A percentile compares a stretch with the other conserved stretches of the same genome.
Evolutionary conservation across 2,888 invertebrate genomes (phyloP).

Genomic region (Drosophila nr. perissopoda): DNA sequence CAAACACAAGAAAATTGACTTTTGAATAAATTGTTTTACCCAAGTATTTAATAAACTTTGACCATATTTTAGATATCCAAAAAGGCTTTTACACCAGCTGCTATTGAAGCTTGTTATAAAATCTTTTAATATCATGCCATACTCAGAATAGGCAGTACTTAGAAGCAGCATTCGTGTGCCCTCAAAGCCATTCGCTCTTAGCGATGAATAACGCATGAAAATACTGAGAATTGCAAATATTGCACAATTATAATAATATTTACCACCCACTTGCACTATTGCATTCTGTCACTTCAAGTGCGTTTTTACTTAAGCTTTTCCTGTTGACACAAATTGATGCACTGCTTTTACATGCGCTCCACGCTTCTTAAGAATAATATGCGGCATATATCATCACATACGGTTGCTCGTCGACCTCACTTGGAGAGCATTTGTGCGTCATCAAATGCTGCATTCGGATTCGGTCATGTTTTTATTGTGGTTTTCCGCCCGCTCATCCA

Average conservation of each 20-base stretch:
- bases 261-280: slow-evolving; percentile 12
- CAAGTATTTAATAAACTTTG: background rate
- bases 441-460: slow-evolving; percentile 37
- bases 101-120: background rate
- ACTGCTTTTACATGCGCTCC: background rate
- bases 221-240: slow-evolving; percentile 7
- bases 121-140: background rate
- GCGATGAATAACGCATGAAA: slow-evolving; percentile 6
- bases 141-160: background rate
- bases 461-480: slow-evolving; percentile 39
- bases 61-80: background rate
- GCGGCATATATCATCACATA: slow-evolving; percentile 30
- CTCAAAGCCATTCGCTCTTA: background rate
- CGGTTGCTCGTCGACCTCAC: slow-evolving; percentile 27
- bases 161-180: background rate
- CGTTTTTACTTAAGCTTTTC: background rate
- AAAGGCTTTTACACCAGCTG: background rate
- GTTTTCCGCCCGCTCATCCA: slow-evolving; percentile 7
- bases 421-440: slow-evolving; percentile 44
- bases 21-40: background rate
- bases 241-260: slow-evolving; percentile 19
- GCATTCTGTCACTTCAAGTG: background rate
- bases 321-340: slow-evolving; percentile 23
- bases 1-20: background rate
- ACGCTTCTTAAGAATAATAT: slow-evolving; percentile 35